A percentile compares a stretch with the other conserved stretches of the same genome.
Conservation (phyloP, 30 jellyfish, hydroid and myxozoan species). For the Chironex yamaguchii region DNA sequence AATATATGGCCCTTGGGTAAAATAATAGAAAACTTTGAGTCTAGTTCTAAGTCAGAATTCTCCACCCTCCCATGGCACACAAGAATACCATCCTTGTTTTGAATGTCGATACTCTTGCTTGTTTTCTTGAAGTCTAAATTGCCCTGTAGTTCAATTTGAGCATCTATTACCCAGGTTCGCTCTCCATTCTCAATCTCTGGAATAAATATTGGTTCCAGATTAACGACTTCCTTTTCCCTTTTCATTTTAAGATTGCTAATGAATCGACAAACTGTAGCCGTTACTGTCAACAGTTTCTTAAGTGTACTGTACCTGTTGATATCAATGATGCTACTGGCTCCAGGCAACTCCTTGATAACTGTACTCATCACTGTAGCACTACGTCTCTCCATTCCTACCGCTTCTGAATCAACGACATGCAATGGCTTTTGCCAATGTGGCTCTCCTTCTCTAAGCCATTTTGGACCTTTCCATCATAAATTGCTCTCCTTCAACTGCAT, state of each 20-base stretch:
- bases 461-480: conserved; percentile 78
- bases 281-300: conserved; percentile 35
- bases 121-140: conserved; percentile 13
- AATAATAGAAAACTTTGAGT: conserved; percentile 29
- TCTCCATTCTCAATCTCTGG: conserved; percentile 44
- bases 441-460: conserved; percentile 39
- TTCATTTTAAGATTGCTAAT: conserved; percentile 10
- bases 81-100: conserved; percentile 16
- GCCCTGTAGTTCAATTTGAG: background rate
- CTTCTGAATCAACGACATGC: conserved; percentile 18
- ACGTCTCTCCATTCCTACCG: conserved; percentile 18
- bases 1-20: conserved; percentile 49
- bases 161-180: conserved; percentile 37
- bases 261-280: conserved; percentile 43
- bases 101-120: conserved; percentile 1
- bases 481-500: background rate
- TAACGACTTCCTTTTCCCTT: conserved; percentile 6
- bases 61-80: conserved; percentile 49
- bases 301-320: conserved; percentile 12
- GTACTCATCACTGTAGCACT: conserved; percentile 7
- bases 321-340: conserved; percentile 24
- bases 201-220: background rate
- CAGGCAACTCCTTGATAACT: background rate
- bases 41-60: conserved; percentile 40
- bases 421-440: conserved; percentile 38